phyloP scores from a whole-genome alignment of 2,113 vertebrate species.

The Zootoca vivipara region DNA sequence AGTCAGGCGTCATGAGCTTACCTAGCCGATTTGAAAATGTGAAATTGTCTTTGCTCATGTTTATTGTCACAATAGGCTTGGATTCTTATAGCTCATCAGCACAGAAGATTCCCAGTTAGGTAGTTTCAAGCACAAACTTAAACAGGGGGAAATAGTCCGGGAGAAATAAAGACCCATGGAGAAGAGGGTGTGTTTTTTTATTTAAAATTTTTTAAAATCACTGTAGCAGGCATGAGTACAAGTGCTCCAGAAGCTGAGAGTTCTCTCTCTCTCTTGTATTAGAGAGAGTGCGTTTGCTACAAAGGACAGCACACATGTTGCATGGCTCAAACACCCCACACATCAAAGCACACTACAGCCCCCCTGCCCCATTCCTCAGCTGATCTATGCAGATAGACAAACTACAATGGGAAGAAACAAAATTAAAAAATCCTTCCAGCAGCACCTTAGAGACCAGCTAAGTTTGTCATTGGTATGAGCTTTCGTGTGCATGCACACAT shows the following conservation, averaged over 20 bases:
- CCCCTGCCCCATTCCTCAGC: too few species aligned
- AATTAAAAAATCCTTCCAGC: too few species aligned
- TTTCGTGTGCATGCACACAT: too few species aligned
- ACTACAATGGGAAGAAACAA: too few species aligned
- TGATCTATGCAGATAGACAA: too few species aligned
- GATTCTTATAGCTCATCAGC: constrained; percentile 35
- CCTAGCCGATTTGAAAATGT: constrained; percentile 59
- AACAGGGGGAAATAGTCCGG: background rate
- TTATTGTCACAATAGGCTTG: constrained; percentile 55
- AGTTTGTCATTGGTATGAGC: too few species aligned
- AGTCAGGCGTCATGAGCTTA: constrained; percentile 57
- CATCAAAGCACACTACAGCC: too few species aligned
- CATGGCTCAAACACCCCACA: background rate
- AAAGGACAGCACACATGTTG: background rate
- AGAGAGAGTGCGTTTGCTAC: too few species aligned
- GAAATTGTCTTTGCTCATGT: constrained; percentile 48
- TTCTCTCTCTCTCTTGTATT: too few species aligned
- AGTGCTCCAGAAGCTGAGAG: too few species aligned
- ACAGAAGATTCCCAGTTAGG: background rate
- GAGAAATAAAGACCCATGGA: background rate
- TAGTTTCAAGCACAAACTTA: background rate
- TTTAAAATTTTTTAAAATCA: background rate
- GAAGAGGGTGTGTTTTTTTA: background rate
- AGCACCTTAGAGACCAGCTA: too few species aligned
- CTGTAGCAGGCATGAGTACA: background rate